Evolutionary conservation across 2,113 vertebrate genomes (phyloP).

Genomic region (Rana temporaria): DNA sequence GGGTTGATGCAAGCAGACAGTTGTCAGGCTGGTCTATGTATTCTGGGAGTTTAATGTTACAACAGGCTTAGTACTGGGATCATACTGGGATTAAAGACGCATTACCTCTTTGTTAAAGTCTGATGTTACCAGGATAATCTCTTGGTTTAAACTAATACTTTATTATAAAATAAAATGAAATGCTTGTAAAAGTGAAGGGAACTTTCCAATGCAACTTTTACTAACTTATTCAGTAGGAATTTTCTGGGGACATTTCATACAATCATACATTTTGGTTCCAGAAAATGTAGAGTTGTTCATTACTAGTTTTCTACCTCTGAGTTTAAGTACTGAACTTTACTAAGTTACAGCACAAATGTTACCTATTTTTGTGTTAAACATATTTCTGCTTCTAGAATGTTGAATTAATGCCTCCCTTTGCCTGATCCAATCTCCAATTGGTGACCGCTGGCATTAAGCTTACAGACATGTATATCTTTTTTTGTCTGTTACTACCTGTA

Average conservation of each 20-base stretch:
- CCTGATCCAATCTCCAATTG: too few relatives aligned
- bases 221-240: neutral
- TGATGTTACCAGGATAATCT: slow-evolving; percentile 76
- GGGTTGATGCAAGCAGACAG: neutral
- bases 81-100: slow-evolving; percentile 71
- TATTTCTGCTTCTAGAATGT: too few relatives aligned
- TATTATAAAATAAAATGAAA: slow-evolving; percentile 72
- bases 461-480: too few relatives aligned
- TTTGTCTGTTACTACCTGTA: too few relatives aligned
- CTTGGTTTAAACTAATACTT: slow-evolving; percentile 74
- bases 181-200: slow-evolving; percentile 62
- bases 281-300: too few relatives aligned
- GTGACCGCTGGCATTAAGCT: too few relatives aligned
- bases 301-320: too few relatives aligned
- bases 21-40: neutral
- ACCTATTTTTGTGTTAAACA: too few relatives aligned
- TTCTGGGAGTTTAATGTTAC: slow-evolving; percentile 30
- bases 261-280: too few relatives aligned
- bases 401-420: too few relatives aligned
- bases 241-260: neutral
- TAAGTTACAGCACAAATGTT: too few relatives aligned
- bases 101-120: slow-evolving; percentile 75
- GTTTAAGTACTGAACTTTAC: too few relatives aligned
- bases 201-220: slow-evolving; percentile 14
- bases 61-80: slow-evolving; percentile 59